Evolutionary conservation across 1,140 invertebrate species (phyloP), one percentile per base, ranked within the genome.

Genomic region (Drusus annulatus): DNA sequence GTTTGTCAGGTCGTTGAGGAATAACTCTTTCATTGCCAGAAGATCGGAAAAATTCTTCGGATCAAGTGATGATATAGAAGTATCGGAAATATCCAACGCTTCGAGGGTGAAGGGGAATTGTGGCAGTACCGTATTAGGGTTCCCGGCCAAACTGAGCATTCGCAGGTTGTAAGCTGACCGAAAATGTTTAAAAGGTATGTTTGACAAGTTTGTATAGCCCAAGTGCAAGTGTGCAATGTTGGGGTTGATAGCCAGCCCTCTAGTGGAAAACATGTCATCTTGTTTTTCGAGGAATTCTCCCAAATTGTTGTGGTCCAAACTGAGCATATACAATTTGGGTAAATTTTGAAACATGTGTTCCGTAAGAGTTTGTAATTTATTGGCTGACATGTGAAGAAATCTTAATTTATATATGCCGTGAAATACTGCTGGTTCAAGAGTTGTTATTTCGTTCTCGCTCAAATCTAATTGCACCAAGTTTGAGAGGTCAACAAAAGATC

Each of bases 351-450:
- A 91, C 0, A 86, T 83, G 62, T 89, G 76, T 62, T 85, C 84
- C 10, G 87, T 84, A 65, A 91, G 86, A 16, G 86, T 84, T 3
- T 85, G 86, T 19, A 92, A 88, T 83, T 84, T 86, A 81, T 92
- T 92, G 75, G 89, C 88, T 3, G 90, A 86, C 45, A 92, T 85
- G 84, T 91, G 91, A 17, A 92, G 84, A 84, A 87, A 87, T 80
- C 91, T 86, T 58, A 92, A 84, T 73, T 89, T 88, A 0, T 84
- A 84, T 6, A 91, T 78, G 45, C 85, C 83, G 75, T 86, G 86
- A 80, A 92, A 92, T 0, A 88, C 84, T 25, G 87, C 87, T 84
- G 82, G 82, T 73, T 89, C 85, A 45, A 92, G 83, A n/a, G 76
- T 84, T 75, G 87, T 85, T 21, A 92, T 79, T 78, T 85, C 69